Percentiles rank a stretch among this genome's conserved stretches.
phyloP scores from a whole-genome alignment of 2,888 invertebrate species.

The Calameuta idolon region DNA sequence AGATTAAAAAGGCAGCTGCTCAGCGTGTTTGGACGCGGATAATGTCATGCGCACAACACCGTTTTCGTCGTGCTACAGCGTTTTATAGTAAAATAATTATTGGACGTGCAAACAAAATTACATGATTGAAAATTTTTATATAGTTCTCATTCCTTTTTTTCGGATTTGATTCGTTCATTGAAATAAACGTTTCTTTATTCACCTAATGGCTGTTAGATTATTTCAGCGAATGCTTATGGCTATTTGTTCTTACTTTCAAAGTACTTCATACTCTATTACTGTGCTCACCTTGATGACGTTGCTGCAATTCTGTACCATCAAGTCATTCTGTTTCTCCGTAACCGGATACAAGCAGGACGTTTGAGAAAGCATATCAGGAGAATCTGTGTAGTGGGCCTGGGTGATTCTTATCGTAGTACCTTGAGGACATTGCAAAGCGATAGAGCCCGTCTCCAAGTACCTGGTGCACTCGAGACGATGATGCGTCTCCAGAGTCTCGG shows the following conservation, averaged over 20 bases:
- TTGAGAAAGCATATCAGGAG: constrained; percentile 5
- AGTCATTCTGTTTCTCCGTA: neutral
- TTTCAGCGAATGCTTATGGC: neutral
- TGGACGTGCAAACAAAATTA: neutral
- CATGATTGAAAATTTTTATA: neutral
- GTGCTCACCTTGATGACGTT: neutral
- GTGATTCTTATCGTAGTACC: constrained; percentile 90
- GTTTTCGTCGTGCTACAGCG: neutral
- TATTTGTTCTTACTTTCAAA: neutral
- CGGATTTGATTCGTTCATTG: neutral
- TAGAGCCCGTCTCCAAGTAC: constrained; percentile 73
- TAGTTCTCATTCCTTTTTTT: neutral
- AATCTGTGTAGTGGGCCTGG: constrained; percentile 67
- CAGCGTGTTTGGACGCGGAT: neutral
- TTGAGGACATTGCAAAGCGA: constrained; percentile 85
- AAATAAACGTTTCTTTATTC: neutral
- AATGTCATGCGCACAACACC: neutral
- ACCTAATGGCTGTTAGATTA: neutral
- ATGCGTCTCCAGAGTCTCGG: constrained; percentile 88
- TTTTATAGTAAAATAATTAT: no score
- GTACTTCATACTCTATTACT: neutral
- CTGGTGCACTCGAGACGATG: constrained; percentile 87
- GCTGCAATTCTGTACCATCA: neutral
- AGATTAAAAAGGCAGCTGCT: neutral
- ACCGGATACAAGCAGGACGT: neutral